phyloP scores from a whole-genome alignment of 2,888 invertebrate genomes.

The Pterobdella sp. region DNA sequence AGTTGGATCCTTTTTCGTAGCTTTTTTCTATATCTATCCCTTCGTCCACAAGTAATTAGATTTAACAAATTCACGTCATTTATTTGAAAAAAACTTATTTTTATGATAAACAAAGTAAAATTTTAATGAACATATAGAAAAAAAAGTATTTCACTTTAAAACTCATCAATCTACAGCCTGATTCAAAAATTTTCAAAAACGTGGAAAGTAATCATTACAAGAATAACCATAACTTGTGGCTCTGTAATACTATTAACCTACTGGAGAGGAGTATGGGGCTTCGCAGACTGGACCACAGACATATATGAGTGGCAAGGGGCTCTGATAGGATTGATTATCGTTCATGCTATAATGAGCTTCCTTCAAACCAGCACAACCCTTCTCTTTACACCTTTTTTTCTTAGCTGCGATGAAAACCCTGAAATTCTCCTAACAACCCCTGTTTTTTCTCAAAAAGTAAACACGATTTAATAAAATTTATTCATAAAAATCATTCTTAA shows the following conservation, averaged over 20 bases:
- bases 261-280: slow-evolving; percentile 5
- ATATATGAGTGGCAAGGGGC: slow-evolving; percentile 1
- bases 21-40: neutral
- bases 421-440: neutral
- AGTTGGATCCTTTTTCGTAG: neutral
- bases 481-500: neutral
- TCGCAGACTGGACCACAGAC: neutral
- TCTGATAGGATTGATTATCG: neutral
- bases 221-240: neutral
- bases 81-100: too few relatives aligned
- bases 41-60: neutral
- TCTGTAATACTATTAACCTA: neutral
- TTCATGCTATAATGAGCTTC: neutral
- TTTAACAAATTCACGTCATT: too few relatives aligned
- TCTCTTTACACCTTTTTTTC: neutral
- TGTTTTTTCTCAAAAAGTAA: neutral
- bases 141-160: too few relatives aligned
- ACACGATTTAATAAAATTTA: neutral
- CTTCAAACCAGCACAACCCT: neutral
- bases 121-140: too few relatives aligned
- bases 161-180: too few relatives aligned
- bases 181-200: neutral
- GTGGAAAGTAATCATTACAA: neutral
- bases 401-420: neutral
- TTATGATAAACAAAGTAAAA: too few relatives aligned